phyloP scores from a whole-genome alignment of 2,113 vertebrate genomes.

The Solea senegalensis region DNA sequence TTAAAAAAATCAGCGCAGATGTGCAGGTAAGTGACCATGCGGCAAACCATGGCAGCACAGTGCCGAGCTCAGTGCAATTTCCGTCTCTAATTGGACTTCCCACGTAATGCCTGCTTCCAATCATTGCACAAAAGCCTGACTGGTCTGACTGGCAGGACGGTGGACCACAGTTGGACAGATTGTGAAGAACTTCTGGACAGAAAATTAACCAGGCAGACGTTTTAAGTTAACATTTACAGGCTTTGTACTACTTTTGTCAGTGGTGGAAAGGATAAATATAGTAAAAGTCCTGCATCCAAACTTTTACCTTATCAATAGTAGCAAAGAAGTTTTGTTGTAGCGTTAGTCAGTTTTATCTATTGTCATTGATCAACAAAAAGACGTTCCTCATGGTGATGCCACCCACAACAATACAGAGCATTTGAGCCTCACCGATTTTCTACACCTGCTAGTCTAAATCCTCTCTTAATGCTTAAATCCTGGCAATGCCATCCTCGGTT shows the following conservation, averaged over 20 bases:
- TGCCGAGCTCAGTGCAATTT: conserved; percentile 87
- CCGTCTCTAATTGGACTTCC: conserved; percentile 92
- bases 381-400: conserved; percentile 22
- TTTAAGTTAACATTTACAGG: conserved; percentile 27
- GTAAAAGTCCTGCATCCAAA: background rate
- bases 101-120: conserved; percentile 91
- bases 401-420: conserved; percentile 55
- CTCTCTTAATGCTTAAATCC: conserved; percentile 55
- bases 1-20: conserved; percentile 90
- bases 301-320: background rate
- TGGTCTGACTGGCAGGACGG: conserved; percentile 30
- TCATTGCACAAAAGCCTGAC: conserved; percentile 71
- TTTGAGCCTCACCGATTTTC: conserved; percentile 47
- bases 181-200: conserved; percentile 31
- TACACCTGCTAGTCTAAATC: conserved; percentile 66
- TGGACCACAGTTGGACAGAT: conserved; percentile 22
- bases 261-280: conserved; percentile 1
- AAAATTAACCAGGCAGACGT: conserved; percentile 18
- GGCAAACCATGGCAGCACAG: conserved; percentile 85
- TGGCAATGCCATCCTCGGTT: conserved; percentile 53
- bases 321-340: background rate
- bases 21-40: conserved; percentile 91
- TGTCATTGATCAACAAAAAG: conserved; percentile 5
- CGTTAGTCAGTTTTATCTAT: background rate
- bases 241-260: conserved; percentile 8